phyloP scores from a whole-genome alignment of 1,140 invertebrate genomes.

The Drosophila miranda region DNA sequence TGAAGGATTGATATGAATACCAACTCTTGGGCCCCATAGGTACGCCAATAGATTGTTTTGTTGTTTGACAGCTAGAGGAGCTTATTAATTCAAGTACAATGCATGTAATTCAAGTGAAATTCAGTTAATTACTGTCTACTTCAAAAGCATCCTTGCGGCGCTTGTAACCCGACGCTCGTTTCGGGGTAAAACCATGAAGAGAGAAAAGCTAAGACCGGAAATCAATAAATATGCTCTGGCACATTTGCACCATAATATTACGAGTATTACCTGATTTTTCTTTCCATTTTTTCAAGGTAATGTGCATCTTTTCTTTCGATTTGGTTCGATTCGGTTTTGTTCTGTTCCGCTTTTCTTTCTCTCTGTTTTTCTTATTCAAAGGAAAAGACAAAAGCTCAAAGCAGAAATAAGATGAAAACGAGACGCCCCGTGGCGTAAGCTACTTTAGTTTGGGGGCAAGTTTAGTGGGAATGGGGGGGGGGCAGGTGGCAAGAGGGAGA shows the following conservation, averaged over 20 bases:
- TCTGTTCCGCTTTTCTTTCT: conserved; percentile 1
- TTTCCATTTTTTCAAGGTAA: conserved; percentile 50
- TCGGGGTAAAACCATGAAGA: no score
- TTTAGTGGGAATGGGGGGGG: conserved; percentile 1
- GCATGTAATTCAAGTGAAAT: no score
- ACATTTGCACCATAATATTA: conserved; percentile 55
- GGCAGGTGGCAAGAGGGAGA: background rate
- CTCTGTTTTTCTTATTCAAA: conserved; percentile 15
- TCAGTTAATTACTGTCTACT: no score
- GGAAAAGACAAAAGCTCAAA: conserved; percentile 68
- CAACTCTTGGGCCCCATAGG: background rate
- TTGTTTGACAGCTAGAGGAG: conserved; percentile 5
- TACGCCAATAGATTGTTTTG: conserved; percentile 6
- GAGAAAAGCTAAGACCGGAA: conserved; percentile 42
- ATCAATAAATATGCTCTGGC: conserved; percentile 76
- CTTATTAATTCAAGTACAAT: background rate
- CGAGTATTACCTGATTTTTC: background rate
- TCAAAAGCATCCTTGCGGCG: no score
- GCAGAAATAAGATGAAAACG: conserved; percentile 19
- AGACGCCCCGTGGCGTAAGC: conserved; percentile 66
- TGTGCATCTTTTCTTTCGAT: conserved; percentile 61
- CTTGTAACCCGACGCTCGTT: no score
- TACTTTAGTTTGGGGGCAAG: conserved; percentile 57
- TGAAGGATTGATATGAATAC: background rate
- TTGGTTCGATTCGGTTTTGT: conserved; percentile 19